Evolutionary conservation across 2,113 vertebrate genomes (phyloP).

Genomic region (Prolemur simus): DNA sequence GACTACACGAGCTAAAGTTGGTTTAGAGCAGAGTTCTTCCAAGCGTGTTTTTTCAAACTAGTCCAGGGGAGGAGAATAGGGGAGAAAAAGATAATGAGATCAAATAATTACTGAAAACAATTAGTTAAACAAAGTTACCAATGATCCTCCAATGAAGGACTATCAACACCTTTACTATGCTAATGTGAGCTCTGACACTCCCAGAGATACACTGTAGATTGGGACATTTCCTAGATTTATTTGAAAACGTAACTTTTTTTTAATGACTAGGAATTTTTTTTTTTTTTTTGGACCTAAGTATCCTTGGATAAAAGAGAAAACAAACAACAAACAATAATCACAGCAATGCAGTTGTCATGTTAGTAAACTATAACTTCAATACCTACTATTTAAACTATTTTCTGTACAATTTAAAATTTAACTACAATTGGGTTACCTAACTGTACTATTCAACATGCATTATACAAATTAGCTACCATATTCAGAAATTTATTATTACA

Average conservation of each 20-base stretch:
- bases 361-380: background rate
- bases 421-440: background rate
- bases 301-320: slow-evolving; percentile 35
- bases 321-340: background rate
- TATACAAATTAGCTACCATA: background rate
- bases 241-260: slow-evolving; percentile 35
- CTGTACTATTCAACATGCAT: background rate
- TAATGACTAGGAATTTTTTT: background rate
- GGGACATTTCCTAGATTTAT: background rate
- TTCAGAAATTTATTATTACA: slow-evolving; percentile 27
- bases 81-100: background rate
- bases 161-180: background rate
- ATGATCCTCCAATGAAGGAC: background rate
- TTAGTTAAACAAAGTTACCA: slow-evolving; percentile 18
- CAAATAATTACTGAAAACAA: slow-evolving; percentile 44
- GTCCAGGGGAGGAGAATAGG: background rate
- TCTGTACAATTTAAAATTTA: slow-evolving; percentile 33
- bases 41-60: background rate
- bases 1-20: background rate
- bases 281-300: background rate
- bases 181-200: slow-evolving; percentile 1
- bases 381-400: slow-evolving; percentile 32
- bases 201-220: background rate
- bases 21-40: background rate
- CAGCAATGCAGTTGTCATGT: background rate